Conservation (phyloP, 2,888 invertebrate species). For the Himalopsyche tibetana region DNA sequence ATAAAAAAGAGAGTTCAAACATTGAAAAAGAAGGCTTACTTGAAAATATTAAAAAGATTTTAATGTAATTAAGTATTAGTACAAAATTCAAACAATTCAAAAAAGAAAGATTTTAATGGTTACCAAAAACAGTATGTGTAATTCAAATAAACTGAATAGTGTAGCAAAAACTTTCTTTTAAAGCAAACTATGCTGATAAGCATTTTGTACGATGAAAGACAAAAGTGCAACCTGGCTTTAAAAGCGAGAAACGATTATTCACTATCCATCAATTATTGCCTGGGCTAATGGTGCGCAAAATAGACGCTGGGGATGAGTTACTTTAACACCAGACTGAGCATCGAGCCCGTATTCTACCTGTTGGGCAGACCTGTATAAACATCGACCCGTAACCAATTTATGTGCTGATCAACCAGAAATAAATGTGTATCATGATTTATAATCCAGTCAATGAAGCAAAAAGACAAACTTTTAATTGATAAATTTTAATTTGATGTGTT, state of each 20-base stretch:
- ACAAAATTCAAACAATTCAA: no score
- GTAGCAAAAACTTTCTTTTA: no score
- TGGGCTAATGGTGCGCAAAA: constrained; percentile 5
- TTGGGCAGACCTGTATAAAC: constrained; percentile 10
- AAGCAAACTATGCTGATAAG: no score
- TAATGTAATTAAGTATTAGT: no score
- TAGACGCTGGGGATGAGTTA: not conserved
- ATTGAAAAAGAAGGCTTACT: no score
- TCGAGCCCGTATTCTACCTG: not conserved
- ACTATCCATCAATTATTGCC: constrained; percentile 16
- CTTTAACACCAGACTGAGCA: not conserved
- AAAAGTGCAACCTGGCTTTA: constrained; percentile 7
- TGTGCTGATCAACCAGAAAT: not conserved
- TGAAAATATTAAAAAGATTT: no score
- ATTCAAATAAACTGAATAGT: no score
- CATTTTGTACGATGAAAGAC: not conserved
- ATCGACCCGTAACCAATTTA: constrained; percentile 1
- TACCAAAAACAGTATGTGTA: no score
- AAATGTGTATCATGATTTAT: not conserved
- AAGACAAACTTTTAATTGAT: not conserved
- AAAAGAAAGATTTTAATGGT: no score
- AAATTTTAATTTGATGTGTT: not conserved
- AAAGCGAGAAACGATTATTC: constrained; percentile 21
- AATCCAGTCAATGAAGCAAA: not conserved
- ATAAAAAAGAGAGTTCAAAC: no score